phyloP scores from a whole-genome alignment of 1,140 invertebrate species.

The Drosophila nebulosa region DNA sequence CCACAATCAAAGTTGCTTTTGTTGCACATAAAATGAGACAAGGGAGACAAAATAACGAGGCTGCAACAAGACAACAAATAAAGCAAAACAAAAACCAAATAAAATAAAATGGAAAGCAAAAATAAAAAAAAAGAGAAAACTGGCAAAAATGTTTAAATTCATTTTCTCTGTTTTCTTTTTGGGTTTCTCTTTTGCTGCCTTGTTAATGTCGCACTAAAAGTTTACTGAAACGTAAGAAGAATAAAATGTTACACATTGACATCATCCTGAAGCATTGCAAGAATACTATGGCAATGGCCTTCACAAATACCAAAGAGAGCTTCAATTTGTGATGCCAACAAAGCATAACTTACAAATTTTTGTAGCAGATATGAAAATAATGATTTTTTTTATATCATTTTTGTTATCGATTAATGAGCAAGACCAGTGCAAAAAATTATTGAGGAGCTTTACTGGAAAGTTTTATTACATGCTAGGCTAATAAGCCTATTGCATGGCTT shows the following conservation, averaged over 20 bases:
- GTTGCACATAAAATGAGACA: conserved; percentile 29
- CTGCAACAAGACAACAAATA: neutral
- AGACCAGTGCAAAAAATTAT: no score
- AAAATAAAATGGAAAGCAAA: neutral
- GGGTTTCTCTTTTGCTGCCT: conserved; percentile 11
- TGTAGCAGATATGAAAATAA: no score
- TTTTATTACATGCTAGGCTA: no score
- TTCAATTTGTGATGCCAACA: neutral
- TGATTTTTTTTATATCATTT: no score
- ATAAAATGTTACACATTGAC: conserved; percentile 46
- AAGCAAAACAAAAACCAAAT: neutral
- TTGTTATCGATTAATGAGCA: no score
- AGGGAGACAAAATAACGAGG: conserved; percentile 18
- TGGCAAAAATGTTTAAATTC: conserved; percentile 14
- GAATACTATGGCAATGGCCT: neutral
- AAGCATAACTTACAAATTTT: neutral
- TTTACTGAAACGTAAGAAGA: conserved; percentile 54
- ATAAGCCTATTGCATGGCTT: no score
- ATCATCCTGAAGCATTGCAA: conserved; percentile 2
- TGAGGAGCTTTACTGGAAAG: no score
- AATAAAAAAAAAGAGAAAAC: conserved; percentile 1
- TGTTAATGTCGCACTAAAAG: conserved; percentile 58
- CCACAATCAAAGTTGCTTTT: conserved; percentile 50
- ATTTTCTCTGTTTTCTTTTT: conserved; percentile 12
- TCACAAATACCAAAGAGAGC: neutral